Conservation (phyloP, 1,140 invertebrate genomes). For the Ruditapes philippinarum region DNA sequence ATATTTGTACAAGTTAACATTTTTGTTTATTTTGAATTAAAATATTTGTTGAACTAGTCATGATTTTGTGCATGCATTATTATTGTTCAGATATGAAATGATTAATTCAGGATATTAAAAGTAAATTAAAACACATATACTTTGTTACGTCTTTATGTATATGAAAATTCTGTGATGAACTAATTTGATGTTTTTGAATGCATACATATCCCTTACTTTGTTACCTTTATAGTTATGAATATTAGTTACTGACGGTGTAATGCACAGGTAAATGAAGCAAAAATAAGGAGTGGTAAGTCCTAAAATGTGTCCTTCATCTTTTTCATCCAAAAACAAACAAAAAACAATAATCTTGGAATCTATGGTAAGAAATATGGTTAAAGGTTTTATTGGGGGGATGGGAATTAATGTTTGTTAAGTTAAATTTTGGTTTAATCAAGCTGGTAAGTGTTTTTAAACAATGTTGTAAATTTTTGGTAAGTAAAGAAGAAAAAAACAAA, state of each 20-base stretch:
- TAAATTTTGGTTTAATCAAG: not conserved
- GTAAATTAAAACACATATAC: too few species aligned
- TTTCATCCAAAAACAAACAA: too few species aligned
- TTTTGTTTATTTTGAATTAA: too few species aligned
- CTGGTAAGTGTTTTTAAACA: constrained; percentile 1
- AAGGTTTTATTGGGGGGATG: not conserved
- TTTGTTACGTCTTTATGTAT: too few species aligned
- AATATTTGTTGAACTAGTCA: too few species aligned
- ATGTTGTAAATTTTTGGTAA: not conserved
- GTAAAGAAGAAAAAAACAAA: too few species aligned
- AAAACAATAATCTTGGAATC: too few species aligned
- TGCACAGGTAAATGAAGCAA: constrained; percentile 58
- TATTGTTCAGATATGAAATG: too few species aligned
- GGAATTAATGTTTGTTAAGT: not conserved
- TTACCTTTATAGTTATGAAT: constrained; percentile 61
- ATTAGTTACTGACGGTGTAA: constrained; percentile 41
- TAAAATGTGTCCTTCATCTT: not conserved
- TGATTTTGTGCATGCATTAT: too few species aligned
- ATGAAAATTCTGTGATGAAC: not conserved
- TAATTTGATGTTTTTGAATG: not conserved
- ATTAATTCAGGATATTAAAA: too few species aligned
- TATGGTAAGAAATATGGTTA: constrained; percentile 8
- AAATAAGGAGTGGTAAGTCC: constrained; percentile 66
- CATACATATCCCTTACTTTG: constrained; percentile 33
- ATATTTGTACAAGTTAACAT: too few species aligned